A percentile compares a stretch with the other conserved stretches of the same genome.
Evolutionary conservation across 37 sponge, comb jelly and placozoan genomes (phyloP).

Genomic region (Cladorhizidae sp.): DNA sequence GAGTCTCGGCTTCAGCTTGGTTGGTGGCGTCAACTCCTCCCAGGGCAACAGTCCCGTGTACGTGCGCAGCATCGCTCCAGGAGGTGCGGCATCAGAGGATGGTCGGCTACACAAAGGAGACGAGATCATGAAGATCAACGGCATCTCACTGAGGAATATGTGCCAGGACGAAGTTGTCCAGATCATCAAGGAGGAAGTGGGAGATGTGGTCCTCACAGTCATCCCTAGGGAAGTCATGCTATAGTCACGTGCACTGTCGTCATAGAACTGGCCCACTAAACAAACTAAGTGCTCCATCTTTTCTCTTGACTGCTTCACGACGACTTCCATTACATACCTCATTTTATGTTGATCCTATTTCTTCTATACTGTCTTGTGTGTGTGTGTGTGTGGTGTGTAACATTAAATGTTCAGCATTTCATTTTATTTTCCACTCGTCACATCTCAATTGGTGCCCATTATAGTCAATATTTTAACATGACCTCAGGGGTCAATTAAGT

Average conservation of each 20-base stretch:
- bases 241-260: neutral
- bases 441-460: too few relatives aligned
- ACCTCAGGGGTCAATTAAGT: too few relatives aligned
- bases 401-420: too few relatives aligned
- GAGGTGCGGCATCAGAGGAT: constrained; percentile 71
- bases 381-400: too few relatives aligned
- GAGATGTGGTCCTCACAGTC: constrained; percentile 54
- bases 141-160: constrained; percentile 38
- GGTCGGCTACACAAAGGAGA: constrained; percentile 82
- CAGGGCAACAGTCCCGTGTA: constrained; percentile 87
- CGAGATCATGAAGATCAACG: constrained; percentile 59
- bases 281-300: too few relatives aligned
- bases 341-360: too few relatives aligned
- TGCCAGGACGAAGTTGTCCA: constrained; percentile 69
- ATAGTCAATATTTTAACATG: too few relatives aligned
- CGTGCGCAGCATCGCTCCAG: constrained; percentile 78
- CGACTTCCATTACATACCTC: too few relatives aligned
- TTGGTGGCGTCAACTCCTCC: constrained; percentile 85
- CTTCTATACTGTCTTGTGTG: too few relatives aligned
- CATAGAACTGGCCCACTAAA: too few relatives aligned
- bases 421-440: too few relatives aligned
- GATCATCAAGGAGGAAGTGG: constrained; percentile 56
- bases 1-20: constrained; percentile 91
- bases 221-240: constrained; percentile 19
- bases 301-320: too few relatives aligned